A percentile compares a stretch with the other conserved stretches of the same genome.
Evolutionary conservation across 2,888 invertebrate genomes (phyloP).

Genomic region (Cancer borealis): DNA sequence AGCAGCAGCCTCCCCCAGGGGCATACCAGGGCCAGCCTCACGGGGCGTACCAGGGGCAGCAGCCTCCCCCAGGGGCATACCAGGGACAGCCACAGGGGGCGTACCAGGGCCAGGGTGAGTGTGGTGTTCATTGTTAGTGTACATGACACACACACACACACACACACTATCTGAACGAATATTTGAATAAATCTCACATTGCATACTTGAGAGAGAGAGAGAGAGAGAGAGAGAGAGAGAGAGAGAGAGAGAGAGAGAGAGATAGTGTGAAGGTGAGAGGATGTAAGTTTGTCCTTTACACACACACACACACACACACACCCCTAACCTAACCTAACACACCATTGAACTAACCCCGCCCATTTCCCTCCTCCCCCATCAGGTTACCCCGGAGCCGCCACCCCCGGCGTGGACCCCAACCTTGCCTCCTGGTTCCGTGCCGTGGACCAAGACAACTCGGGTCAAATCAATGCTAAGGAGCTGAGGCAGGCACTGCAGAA

Average conservation of each 20-base stretch:
- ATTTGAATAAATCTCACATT: too few species aligned
- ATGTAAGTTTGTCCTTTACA: too few species aligned
- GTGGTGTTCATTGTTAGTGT: background rate
- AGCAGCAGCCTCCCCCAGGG: constrained; percentile 44
- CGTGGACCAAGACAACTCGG: constrained; percentile 91
- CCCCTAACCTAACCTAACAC: background rate
- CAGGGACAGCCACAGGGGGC: constrained; percentile 8
- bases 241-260: background rate
- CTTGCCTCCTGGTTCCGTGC: constrained; percentile 91
- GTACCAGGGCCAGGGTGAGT: background rate
- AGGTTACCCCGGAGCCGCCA: constrained; percentile 52
- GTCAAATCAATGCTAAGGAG: constrained; percentile 88
- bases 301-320: background rate
- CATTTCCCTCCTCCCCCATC: background rate
- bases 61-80: constrained; percentile 49
- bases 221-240: too few species aligned
- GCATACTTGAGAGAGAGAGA: too few species aligned
- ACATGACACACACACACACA: too few species aligned
- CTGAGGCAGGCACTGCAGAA: constrained; percentile 90
- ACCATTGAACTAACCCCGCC: background rate
- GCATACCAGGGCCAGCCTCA: background rate
- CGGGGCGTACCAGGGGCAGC: constrained; percentile 18
- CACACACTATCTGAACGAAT: too few species aligned
- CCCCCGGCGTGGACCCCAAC: constrained; percentile 84
- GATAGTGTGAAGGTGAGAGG: background rate